Base-by-base conservation (phyloP, 1,140 invertebrate species). In the Cardiocondyla obscurior region DNA sequence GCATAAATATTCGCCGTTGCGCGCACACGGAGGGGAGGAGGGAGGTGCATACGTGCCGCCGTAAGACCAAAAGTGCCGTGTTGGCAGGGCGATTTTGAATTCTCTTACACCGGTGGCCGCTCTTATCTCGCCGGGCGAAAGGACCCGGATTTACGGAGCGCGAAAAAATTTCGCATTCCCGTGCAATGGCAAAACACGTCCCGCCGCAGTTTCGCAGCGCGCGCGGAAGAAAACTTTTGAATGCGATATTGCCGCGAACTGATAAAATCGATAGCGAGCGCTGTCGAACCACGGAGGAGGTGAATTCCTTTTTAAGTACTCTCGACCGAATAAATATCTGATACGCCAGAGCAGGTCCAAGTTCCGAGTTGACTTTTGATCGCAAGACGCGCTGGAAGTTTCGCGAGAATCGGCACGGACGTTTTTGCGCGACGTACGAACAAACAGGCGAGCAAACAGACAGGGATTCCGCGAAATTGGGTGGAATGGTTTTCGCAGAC, bases 1-100 rank as follows among this genome's bases (percentile, higher is more conserved):
- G 69, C 74, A 88, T 88, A 87, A 87, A 88, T 84, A 87, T 82
- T 65, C 46, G 39, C 7, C 44, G 44, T 36, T 44, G 19, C 53
- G 36, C 12, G 58, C 85, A 4, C 33, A 44, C 46, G 1, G 8
- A 7, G 36, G 2, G 42, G 14, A n/a, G n/a, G n/a, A n/a, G n/a
- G n/a, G n/a, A n/a, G n/a, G n/a, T n/a, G 44, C 36, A 62, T 86
- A 81, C 60, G 67, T 81, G 82, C 44, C 22, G 30, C 16, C 3
- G 55, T 64, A 36, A 65, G 53, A 81, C 51, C 44, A 81, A 86
- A 87, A 88, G 57, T 84, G 76, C 25, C 74, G 39, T 33, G 81
- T 74, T 83, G 64, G 44, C 84, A 25, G 44, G 69, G 36, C 74
- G 67, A 84, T 84, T 81, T 83, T 58, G 73, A 60, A 30, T 82